These are phyloP conservation scores for Propithecus deckenii DNA, from an alignment of 2,797 vertebrate species.

Conservation along the genomic window DNA sequence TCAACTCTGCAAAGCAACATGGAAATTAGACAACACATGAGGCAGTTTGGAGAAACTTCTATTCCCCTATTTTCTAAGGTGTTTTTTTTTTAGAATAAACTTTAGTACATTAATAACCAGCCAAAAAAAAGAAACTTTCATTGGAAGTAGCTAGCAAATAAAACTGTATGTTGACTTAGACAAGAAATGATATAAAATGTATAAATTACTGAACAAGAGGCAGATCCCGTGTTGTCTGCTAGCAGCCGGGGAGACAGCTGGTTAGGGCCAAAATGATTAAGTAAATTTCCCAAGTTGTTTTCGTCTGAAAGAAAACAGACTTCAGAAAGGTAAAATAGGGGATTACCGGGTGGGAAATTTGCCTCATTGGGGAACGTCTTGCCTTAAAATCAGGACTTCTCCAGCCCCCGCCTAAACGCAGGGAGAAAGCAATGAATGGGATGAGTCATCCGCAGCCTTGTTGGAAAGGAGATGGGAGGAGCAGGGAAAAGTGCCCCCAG, in stretches of 20 bases:
- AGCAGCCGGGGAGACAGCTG: neutral
- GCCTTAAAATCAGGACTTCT: neutral
- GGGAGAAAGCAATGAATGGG: neutral
- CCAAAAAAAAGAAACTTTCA: neutral
- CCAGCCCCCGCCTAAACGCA: neutral
- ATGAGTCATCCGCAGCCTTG: neutral
- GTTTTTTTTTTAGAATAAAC: neutral
- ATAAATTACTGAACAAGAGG: neutral
- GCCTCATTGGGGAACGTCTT: neutral
- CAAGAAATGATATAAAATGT: neutral
- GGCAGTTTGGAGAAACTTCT: neutral
- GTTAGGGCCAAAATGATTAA: neutral
- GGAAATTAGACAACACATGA: neutral
- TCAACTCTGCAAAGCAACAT: neutral
- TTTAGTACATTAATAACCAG: neutral
- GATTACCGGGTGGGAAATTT: accelerated
- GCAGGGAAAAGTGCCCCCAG: neutral
- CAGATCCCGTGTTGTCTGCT: neutral
- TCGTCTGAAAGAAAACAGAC: neutral
- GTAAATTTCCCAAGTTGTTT: neutral
- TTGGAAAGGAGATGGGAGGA: neutral
- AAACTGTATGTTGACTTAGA: neutral
- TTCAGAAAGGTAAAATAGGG: neutral
- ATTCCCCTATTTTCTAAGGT: neutral
- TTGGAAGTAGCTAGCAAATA: neutral